Evolutionary conservation across 35 echinoderm and acorn worm species (phyloP).

Genomic region (Amphiura filiformis): DNA sequence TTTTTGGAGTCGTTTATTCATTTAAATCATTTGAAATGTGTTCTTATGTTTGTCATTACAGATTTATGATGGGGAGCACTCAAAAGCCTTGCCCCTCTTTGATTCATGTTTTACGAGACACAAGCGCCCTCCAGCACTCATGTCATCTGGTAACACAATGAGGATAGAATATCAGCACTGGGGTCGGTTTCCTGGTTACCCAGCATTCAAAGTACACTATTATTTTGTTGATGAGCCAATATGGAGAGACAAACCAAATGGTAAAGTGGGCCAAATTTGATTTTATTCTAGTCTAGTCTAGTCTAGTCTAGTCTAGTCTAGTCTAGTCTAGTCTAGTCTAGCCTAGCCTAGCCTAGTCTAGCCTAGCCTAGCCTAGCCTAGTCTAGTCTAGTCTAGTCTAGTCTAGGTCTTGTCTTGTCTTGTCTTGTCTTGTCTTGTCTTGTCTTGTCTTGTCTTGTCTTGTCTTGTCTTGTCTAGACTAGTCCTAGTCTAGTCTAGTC

Average conservation of each 20-base stretch:
- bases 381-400: too few relatives aligned
- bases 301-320: neutral
- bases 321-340: neutral
- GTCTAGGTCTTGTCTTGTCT: too few relatives aligned
- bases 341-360: neutral
- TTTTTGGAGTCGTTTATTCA: too few relatives aligned
- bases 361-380: too few relatives aligned
- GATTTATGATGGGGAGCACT: conserved; percentile 7
- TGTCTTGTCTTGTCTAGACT: too few relatives aligned
- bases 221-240: neutral
- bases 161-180: conserved; percentile 25
- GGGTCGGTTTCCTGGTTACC: conserved; percentile 9
- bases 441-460: too few relatives aligned
- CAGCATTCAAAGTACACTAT: conserved; percentile 24
- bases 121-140: conserved; percentile 20
- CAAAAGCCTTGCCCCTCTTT: neutral
- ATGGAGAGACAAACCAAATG: neutral
- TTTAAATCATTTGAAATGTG: too few relatives aligned
- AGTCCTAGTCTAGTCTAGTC: too few relatives aligned
- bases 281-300: neutral
- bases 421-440: too few relatives aligned
- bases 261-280: neutral
- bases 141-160: conserved; percentile 2
- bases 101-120: conserved; percentile 22
- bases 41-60: too few relatives aligned